Base-by-base conservation (phyloP, 2,888 invertebrate genomes). In the Argynnis bischoffii region DNA sequence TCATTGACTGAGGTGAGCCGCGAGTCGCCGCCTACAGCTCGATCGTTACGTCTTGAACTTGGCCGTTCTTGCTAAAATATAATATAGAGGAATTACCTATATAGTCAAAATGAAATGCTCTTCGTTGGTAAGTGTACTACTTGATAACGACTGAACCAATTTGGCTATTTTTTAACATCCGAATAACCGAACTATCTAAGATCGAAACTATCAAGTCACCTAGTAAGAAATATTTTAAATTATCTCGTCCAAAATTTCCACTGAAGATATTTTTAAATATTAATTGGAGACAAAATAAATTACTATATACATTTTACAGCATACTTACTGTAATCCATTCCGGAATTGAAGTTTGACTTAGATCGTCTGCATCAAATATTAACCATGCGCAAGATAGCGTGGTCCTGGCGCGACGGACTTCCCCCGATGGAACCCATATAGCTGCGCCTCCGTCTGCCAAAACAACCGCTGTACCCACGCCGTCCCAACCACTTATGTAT, bases 341-440 rank as follows among this genome's bases (percentile, higher is more conserved):
- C 0, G 95, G 90, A 64, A 95, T 90, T 6, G 93, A 93, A 0
- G 94, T 94, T 57, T 94, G 94, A 67, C 93, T 91, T 15, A 90
- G 90, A 69, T 94, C 93, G 61, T 96, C 97, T 64, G 95, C 94
- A 78, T 96, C 95, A 94, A 97, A 96, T 26, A 99, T 94, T 18
- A 94, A 94, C 99, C 99, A 99, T 75, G 97, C 96, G 84, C 97
- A 97, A 76, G 97, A 96, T 56, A 99, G 88, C 80, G 97, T 95
- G 46, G 95, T 94, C 64, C 97, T 95, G 0, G 99, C 99, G 82
- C 99, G 98, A n/a, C 94, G 87, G 71, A 95, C 95, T 85, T 99
- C 99, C 5, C 98, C 94, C 0, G 97, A 96, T 77, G 99, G 97
- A 0, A 98, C 98, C 99, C 99, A 99, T 50, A 99, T 86, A 0